These are phyloP conservation scores for Limnephilus auricula DNA, from an alignment of 2,888 invertebrate genomes.

Conservation along the genomic window DNA sequence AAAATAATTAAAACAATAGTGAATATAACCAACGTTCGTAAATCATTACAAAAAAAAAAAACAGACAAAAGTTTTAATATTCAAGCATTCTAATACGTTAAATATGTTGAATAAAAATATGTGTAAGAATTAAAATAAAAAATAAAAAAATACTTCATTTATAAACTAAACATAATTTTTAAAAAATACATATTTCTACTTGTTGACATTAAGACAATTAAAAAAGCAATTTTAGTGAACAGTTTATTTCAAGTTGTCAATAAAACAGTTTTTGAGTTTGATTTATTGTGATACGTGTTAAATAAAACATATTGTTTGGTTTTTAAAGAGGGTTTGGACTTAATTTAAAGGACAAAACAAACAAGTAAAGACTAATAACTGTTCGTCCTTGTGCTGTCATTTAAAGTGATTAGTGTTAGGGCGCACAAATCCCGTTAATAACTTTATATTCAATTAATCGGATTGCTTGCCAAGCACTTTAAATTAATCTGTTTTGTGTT, in stretches of 20 bases:
- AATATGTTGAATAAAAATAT: background rate
- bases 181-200: background rate
- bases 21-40: background rate
- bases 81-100: background rate
- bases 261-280: background rate
- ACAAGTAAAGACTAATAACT: background rate
- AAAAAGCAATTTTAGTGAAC: background rate
- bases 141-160: background rate
- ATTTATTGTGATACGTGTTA: background rate
- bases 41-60: background rate
- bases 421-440: background rate
- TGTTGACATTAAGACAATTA: background rate
- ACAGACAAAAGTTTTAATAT: background rate
- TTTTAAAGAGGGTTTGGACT: background rate
- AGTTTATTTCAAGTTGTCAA: background rate
- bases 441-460: background rate
- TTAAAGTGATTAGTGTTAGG: background rate
- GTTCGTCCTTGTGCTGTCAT: slow-evolving; percentile 56
- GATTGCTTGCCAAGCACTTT: background rate
- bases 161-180: background rate
- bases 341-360: slow-evolving; percentile 8
- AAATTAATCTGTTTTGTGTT: background rate
- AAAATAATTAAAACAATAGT: slow-evolving; percentile 2
- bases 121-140: background rate
- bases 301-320: background rate